Base-by-base conservation (phyloP, 2,888 invertebrate species). In the Allolobophora icterica region DNA sequence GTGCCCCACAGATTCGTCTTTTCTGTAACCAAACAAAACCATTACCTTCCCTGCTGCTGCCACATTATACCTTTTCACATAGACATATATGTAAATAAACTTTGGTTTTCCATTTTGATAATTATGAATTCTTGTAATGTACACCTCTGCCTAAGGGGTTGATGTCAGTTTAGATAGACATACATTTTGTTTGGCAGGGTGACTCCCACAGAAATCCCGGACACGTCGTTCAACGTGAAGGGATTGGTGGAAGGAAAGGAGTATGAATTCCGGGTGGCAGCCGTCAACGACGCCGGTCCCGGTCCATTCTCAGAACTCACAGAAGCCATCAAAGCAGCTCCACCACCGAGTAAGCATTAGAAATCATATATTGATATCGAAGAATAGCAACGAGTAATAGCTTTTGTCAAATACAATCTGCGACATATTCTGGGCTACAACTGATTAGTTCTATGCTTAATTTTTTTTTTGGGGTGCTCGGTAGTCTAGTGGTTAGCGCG, bases 201-300 rank as follows among this genome's bases (percentile, higher is more conserved):
- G 24, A 97, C 97, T 24, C 93, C 93, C 89, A 92, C 93, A 45
- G 94, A 95, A 90, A 93, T 99, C 93, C 97, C 97, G 84, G 99
- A 99, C 95, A 97, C 98, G 0, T 97, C 97, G 8, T 97, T 97
- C 95, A 98, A 97, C 94, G 96, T 95, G 11, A 94, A 94, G 93
- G 93, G 98, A 97, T 96, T 99, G 89, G 97, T 98, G 92, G 98
- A 99, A 95, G 98, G 99, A 95, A 98, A 98, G 94, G 98, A 98
- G 94, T 99, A 99, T 94, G 99, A 99, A 95, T 99, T 99, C 96
- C 97, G 99, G 92, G 99, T 99, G 4, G 97, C 98, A 0, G 99
- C 99, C 0, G 96, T 98, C 30, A 99, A 99, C 95, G 98, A 98
- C 17, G 99, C 99, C 15, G 99, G 99, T 0, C 98, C 98, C 95